Evolutionary conservation across 2,888 invertebrate genomes (phyloP).

Genomic region (Coremacera marginata): DNA sequence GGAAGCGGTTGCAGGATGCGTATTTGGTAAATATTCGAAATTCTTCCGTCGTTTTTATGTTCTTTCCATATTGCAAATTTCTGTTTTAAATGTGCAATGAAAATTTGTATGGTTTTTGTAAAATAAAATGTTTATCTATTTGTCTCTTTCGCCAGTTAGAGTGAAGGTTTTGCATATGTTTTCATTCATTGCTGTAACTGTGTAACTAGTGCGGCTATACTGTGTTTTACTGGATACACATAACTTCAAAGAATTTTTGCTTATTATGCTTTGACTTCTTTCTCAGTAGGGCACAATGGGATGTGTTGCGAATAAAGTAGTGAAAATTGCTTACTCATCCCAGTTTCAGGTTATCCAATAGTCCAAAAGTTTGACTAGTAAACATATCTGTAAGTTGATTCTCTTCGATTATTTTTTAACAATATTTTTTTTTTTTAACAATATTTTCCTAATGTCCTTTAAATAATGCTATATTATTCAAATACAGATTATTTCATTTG

Average conservation of each 20-base stretch:
- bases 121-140: not conserved
- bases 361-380: too few relatives aligned
- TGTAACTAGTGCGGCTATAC: slow-evolving; percentile 14
- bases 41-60: not conserved
- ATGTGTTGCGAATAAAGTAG: not conserved
- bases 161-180: not conserved
- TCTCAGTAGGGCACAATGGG: not conserved
- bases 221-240: slow-evolving; percentile 27
- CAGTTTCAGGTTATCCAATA: too few relatives aligned
- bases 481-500: too few relatives aligned
- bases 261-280: not conserved
- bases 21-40: slow-evolving; percentile 5
- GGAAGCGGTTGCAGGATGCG: slow-evolving; percentile 25
- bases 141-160: not conserved
- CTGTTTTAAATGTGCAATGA: slow-evolving; percentile 5
- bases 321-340: too few relatives aligned
- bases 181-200: not conserved
- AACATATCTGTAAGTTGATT: too few relatives aligned
- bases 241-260: slow-evolving; percentile 20
- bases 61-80: slow-evolving; percentile 3
- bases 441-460: too few relatives aligned
- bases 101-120: slow-evolving; percentile 24
- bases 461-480: too few relatives aligned
- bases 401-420: too few relatives aligned
- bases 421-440: too few relatives aligned